Conservation (phyloP, 2,888 invertebrate genomes). For the Synanthedon formicaeformis region DNA sequence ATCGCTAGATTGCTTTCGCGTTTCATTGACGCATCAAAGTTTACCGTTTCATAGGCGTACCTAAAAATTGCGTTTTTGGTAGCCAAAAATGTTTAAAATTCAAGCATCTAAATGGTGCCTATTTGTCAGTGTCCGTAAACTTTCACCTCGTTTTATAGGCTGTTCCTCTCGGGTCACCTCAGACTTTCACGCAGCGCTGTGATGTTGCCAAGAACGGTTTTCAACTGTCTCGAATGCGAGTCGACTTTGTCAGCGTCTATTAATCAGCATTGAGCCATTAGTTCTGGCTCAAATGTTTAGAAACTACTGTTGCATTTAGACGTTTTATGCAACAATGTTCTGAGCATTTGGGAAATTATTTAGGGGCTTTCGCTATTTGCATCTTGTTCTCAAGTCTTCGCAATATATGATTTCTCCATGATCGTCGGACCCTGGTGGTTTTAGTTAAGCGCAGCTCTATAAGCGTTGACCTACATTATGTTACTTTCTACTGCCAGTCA, state of each 20-base stretch:
- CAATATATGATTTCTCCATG: too few species aligned
- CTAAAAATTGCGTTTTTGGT: not conserved
- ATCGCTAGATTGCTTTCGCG: slow-evolving; percentile 8
- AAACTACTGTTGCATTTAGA: not conserved
- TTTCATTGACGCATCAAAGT: slow-evolving; percentile 2
- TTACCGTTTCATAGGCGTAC: not conserved
- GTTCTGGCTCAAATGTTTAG: not conserved
- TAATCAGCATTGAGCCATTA: not conserved
- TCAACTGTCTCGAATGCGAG: not conserved
- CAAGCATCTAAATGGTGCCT: slow-evolving; percentile 23
- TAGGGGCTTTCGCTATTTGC: too few species aligned
- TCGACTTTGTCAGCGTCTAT: not conserved
- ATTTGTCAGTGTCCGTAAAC: slow-evolving; percentile 53
- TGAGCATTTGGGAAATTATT: too few species aligned
- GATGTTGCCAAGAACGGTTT: not conserved
- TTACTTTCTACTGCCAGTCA: too few species aligned
- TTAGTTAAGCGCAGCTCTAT: too few species aligned
- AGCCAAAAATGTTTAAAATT: slow-evolving; percentile 24
- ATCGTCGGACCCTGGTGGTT: too few species aligned
- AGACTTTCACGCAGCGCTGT: slow-evolving; percentile 30
- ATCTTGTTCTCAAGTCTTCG: too few species aligned
- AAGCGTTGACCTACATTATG: too few species aligned
- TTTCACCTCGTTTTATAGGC: slow-evolving; percentile 35
- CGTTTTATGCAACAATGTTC: too few species aligned
- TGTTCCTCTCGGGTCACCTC: slow-evolving; percentile 24